Evolutionary conservation across 2,113 vertebrate genomes (phyloP).

Genomic region (Apus apus): DNA sequence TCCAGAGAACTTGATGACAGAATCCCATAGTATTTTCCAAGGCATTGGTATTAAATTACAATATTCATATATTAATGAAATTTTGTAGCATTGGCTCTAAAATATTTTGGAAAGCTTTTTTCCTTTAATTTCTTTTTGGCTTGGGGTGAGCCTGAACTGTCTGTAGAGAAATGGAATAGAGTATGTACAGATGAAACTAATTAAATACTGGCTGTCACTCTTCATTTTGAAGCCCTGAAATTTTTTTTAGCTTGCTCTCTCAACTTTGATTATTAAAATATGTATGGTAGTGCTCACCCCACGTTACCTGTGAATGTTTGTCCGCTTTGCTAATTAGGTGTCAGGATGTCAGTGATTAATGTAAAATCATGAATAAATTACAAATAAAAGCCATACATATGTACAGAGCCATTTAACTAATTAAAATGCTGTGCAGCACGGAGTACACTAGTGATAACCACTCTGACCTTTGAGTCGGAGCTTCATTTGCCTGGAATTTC

Average conservation of each 20-base stretch:
- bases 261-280: constrained; percentile 47
- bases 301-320: constrained; percentile 28
- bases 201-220: constrained; percentile 4
- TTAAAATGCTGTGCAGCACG: background rate
- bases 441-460: background rate
- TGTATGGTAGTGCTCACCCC: background rate
- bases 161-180: background rate
- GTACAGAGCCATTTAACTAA: background rate
- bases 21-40: background rate
- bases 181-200: constrained; percentile 10
- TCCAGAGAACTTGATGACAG: background rate
- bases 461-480: constrained; percentile 10
- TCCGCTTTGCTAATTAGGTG: constrained; percentile 56
- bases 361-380: constrained; percentile 55
- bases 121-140: constrained; percentile 33
- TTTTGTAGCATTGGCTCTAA: background rate
- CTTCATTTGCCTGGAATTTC: constrained; percentile 7
- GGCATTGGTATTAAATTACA: background rate
- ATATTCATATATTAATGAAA: background rate
- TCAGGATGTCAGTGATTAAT: constrained; percentile 66
- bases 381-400: constrained; percentile 8
- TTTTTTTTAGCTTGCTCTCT: constrained; percentile 3
- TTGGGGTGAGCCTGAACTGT: constrained; percentile 12
- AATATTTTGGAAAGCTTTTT: constrained; percentile 26
- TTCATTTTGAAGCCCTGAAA: constrained; percentile 21